A percentile compares a stretch with the other conserved stretches of the same genome.
Evolutionary conservation across 2,113 vertebrate species (phyloP).

Genomic region (Eubucco bourcierii): DNA sequence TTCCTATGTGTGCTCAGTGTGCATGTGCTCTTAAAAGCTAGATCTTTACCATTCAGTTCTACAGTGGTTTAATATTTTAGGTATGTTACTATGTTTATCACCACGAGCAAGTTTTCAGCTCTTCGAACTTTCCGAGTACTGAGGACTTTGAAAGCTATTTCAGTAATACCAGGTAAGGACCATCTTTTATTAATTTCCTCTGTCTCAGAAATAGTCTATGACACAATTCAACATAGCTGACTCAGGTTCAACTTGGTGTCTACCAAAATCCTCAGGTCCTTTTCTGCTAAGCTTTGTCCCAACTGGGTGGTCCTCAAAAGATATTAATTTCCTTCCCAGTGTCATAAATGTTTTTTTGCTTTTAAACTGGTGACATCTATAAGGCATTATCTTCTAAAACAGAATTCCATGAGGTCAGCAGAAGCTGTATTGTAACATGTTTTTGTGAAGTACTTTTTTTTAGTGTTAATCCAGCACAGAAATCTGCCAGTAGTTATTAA

Average conservation of each 20-base stretch:
- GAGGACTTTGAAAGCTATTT: conserved; percentile 93
- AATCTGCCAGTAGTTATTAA: not conserved
- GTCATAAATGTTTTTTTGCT: not conserved
- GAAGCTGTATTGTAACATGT: not conserved
- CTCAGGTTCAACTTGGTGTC: not conserved
- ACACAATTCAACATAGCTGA: not conserved
- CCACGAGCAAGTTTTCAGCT: conserved; percentile 73
- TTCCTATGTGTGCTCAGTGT: not conserved
- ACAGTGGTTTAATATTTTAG: not conserved
- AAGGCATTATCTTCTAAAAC: not conserved
- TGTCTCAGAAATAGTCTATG: not conserved
- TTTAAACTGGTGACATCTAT: not conserved
- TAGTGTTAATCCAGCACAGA: not conserved
- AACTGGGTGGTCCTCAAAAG: not conserved
- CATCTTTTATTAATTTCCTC: not conserved
- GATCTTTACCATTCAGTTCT: not conserved
- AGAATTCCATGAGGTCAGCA: not conserved
- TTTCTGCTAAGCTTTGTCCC: not conserved
- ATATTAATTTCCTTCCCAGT: not conserved
- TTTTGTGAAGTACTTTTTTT: not conserved
- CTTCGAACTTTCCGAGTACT: conserved; percentile 91
- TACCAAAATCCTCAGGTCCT: not conserved
- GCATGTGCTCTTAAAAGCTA: not conserved
- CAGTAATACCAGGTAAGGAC: conserved; percentile 91
- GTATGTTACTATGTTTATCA: not conserved